phyloP scores from a whole-genome alignment of 2,888 invertebrate species.

The Mylabris sibirica region DNA sequence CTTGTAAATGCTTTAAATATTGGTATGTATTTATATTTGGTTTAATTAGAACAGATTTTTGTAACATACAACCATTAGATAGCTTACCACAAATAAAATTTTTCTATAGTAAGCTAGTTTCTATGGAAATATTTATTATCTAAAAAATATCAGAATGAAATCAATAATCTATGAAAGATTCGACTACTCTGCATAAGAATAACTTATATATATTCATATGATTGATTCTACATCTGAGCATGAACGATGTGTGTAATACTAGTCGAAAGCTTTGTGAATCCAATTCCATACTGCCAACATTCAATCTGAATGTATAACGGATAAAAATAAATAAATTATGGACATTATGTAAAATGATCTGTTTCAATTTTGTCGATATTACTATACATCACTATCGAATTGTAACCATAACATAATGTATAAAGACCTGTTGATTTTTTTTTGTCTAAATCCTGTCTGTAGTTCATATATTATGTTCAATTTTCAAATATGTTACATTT shows the following conservation, averaged over 20 bases:
- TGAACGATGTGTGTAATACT: not conserved
- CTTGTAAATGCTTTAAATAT: conserved; percentile 30
- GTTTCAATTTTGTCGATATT: not conserved
- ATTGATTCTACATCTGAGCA: not conserved
- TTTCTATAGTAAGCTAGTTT: not conserved
- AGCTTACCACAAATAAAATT: not conserved
- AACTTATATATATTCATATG: not conserved
- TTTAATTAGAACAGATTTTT: not conserved
- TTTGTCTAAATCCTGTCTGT: not conserved
- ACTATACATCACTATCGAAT: not conserved
- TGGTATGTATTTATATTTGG: conserved; percentile 27
- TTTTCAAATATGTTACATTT: not conserved
- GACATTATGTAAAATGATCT: not conserved
- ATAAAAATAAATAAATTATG: not conserved
- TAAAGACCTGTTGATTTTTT: not conserved
- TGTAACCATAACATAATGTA: not conserved
- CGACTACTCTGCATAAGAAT: not conserved
- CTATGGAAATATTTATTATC: not conserved
- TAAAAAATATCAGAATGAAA: not conserved
- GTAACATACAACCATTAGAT: not conserved
- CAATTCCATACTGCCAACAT: not conserved
- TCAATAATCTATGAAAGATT: not conserved
- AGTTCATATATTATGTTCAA: not conserved
- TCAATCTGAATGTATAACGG: not conserved
- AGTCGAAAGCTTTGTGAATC: not conserved